These are phyloP conservation scores for Drosophila maculinotata DNA, from an alignment of 2,888 invertebrate species.

Conservation along the genomic window DNA sequence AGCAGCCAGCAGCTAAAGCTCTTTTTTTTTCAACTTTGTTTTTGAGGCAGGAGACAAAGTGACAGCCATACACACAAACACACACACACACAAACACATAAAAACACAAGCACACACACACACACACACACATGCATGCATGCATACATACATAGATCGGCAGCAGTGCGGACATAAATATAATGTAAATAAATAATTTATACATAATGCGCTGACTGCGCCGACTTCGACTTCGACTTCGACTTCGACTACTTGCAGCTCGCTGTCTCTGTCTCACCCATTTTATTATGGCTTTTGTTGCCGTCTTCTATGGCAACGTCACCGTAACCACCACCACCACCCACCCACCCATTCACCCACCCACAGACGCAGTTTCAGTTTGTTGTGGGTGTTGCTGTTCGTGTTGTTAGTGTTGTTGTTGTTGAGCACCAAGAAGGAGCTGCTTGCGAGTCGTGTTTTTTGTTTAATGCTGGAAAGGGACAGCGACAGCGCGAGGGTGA, in stretches of 20 bases:
- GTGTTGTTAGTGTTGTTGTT: conserved; percentile 12
- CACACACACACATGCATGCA: conserved; percentile 2
- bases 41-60: conserved; percentile 51
- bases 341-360: neutral
- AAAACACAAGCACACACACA: conserved; percentile 1
- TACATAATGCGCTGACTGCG: conserved; percentile 70
- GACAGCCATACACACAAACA: conserved; percentile 33
- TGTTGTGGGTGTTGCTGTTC: conserved; percentile 63
- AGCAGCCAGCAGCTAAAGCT: conserved; percentile 21
- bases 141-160: neutral
- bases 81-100: neutral
- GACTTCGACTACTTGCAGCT: conserved; percentile 17
- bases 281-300: conserved; percentile 26
- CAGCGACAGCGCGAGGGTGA: conserved; percentile 45
- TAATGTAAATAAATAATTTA: conserved; percentile 80
- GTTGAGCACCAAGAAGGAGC: conserved; percentile 20
- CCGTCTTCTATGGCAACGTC: conserved; percentile 52
- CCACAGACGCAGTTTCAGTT: conserved; percentile 33
- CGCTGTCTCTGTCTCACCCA: conserved; percentile 49
- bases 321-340: conserved; percentile 30
- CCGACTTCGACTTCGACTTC: conserved; percentile 38
- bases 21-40: conserved; percentile 18
- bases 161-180: conserved; percentile 53
- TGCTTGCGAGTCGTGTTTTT: conserved; percentile 3
- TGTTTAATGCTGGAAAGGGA: conserved; percentile 56